phyloP scores from a whole-genome alignment of 2,888 invertebrate species.

The Dicroscelio sp. region DNA sequence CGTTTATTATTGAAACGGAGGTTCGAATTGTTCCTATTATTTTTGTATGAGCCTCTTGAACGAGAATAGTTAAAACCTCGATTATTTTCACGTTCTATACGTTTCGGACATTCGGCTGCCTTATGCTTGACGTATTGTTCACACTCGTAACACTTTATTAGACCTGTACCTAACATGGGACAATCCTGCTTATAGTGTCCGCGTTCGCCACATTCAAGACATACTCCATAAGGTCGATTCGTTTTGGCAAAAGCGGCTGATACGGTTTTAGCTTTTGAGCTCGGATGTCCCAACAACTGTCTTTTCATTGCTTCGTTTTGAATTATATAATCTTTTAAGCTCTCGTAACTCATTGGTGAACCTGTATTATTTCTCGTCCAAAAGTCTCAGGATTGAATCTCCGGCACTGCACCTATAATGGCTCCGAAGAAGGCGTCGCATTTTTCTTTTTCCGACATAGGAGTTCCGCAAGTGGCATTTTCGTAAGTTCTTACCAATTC shows the following conservation, averaged over 20 bases:
- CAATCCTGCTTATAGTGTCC: not conserved
- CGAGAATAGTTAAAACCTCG: not conserved
- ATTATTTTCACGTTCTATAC: not conserved
- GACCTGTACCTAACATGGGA: not conserved
- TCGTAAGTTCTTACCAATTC: conserved; percentile 74
- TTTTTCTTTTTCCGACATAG: conserved; percentile 77
- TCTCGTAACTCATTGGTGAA: not conserved
- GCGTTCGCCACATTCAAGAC: conserved; percentile 13
- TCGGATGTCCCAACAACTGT: not conserved
- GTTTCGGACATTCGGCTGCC: conserved; percentile 7
- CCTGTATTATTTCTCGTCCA: not conserved
- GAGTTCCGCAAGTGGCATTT: conserved; percentile 55
- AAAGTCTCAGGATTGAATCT: conserved; percentile 71
- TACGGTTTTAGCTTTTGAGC: not conserved
- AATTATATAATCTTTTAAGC: not conserved
- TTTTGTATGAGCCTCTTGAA: not conserved
- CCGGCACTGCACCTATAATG: conserved; percentile 56
- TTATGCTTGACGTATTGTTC: conserved; percentile 16
- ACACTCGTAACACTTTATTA: conserved; percentile 38
- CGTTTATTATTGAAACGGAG: too few relatives aligned
- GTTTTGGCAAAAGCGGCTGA: conserved; percentile 9
- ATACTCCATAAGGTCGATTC: not conserved
- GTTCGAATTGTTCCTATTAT: not conserved
- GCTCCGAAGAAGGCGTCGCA: conserved; percentile 72
- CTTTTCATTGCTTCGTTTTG: conserved; percentile 13